phyloP scores from a whole-genome alignment of 2,888 invertebrate species.

The Cistogaster globosa region DNA sequence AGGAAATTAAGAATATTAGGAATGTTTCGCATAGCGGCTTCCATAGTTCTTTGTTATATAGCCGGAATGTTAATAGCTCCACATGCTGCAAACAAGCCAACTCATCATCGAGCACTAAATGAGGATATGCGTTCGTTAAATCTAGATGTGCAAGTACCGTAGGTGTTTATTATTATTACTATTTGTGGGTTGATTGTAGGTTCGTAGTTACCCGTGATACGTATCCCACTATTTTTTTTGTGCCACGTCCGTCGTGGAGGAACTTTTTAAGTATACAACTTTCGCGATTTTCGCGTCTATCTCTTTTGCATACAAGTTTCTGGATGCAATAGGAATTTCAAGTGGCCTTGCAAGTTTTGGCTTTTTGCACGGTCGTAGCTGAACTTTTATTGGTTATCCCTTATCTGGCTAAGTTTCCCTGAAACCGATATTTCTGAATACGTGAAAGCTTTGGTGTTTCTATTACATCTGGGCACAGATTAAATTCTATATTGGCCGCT shows the following conservation, averaged over 20 bases:
- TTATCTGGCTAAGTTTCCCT: no score
- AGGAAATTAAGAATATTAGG: slow-evolving; percentile 34
- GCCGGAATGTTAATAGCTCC: slow-evolving; percentile 42
- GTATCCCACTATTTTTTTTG: slow-evolving; percentile 53
- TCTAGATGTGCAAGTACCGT: slow-evolving; percentile 15
- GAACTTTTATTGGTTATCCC: no score
- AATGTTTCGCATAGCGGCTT: background rate
- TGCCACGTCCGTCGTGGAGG: slow-evolving; percentile 55
- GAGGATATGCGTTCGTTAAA: slow-evolving; percentile 62
- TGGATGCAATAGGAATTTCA: no score
- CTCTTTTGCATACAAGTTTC: no score
- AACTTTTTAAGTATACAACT: no score
- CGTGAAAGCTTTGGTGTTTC: no score
- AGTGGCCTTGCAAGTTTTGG: no score
- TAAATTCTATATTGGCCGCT: no score
- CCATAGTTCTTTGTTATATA: slow-evolving; percentile 42
- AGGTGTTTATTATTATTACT: slow-evolving; percentile 44
- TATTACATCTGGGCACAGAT: no score
- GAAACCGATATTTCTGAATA: no score
- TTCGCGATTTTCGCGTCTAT: no score
- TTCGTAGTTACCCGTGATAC: slow-evolving; percentile 23
- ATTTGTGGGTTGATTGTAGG: slow-evolving; percentile 50
- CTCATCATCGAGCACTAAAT: slow-evolving; percentile 55
- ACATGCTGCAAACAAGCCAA: slow-evolving; percentile 46
- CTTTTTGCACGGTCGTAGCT: no score